Evolutionary conservation across 1,140 invertebrate species (phyloP), one percentile per base, ranked within the genome.

Genomic region (Glossosoma conforme): DNA sequence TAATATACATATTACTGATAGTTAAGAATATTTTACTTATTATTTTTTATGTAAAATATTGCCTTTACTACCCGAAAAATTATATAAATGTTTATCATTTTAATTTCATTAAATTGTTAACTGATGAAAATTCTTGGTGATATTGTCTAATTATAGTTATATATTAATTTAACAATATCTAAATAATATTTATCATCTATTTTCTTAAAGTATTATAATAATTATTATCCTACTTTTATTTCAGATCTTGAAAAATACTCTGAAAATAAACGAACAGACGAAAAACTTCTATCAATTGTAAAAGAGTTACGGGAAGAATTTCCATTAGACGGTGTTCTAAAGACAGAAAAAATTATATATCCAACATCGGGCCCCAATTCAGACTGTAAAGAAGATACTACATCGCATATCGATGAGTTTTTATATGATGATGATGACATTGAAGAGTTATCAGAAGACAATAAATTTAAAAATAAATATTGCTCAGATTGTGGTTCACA

Each of bases 341-440:
- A 74, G 36, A 73, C 79, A 25, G 82, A 85, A 63, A 70, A 64
- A 14, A 79, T 84, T 47, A 55, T 60, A 19, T 61, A 67, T 43
- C 79, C 81, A 22, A 67, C 60, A 33, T 58, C 69, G 46, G 78
- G 79, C 46, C 62, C 82, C 70, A 81, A 83, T 68, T 67, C 79
- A 35, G 79, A 83, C 60, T 83, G 81, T 56, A 65, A 75, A 45
- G 60, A 71, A 36, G 54, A 62, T 5, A 73, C 78, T 56, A 84
- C 82, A n/a, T 66, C 77, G 2, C 80, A 86, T 65, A 68, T 87
- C 2, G 85, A 88, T 72, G 82, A 78, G 18, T 88, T 88, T 65
- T 66, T 87, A 1, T 87, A 84, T 70, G 77, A 81, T 62, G 81
- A 85, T 57, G 73, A 80, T 8, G 70, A 77, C 51, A 63, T 85